phyloP scores from a whole-genome alignment of 2,797 vertebrate species.

The Kryptopterus vitreolus region DNA sequence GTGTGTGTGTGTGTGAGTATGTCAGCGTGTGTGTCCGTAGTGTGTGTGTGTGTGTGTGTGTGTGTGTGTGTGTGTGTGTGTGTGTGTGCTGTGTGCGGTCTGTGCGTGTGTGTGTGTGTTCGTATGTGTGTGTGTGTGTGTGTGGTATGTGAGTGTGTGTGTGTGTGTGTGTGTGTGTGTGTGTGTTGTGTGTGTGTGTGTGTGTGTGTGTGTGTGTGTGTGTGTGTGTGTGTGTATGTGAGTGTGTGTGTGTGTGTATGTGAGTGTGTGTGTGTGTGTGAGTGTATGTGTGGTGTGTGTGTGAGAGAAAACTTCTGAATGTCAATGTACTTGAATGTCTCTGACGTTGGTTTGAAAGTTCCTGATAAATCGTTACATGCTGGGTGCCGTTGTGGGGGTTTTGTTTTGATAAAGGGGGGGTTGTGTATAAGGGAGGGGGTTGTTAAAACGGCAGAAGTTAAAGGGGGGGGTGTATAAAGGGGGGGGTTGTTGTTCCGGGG shows the following conservation, averaged over 20 bases:
- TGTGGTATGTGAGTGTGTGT: slow-evolving; percentile 18
- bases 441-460: no score
- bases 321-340: not conserved
- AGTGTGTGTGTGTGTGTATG: slow-evolving; percentile 13
- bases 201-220: slow-evolving; percentile 30
- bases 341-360: no score
- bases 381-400: no score
- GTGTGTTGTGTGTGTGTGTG: not conserved
- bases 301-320: slow-evolving; percentile 12
- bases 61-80: not conserved
- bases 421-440: no score
- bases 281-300: slow-evolving; percentile 23
- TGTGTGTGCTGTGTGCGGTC: not conserved
- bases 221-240: not conserved
- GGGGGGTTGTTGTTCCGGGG: no score
- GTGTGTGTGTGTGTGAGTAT: not conserved
- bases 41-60: slow-evolving; percentile 28
- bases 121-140: not conserved
- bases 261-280: slow-evolving; percentile 9
- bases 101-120: slow-evolving; percentile 16
- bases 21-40: not conserved
- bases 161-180: slow-evolving; percentile 9
- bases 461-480: no score
- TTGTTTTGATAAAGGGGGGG: no score
- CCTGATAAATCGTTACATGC: no score